Conservation (phyloP, 2,797 vertebrate genomes). For the Siniperca undulata region DNA sequence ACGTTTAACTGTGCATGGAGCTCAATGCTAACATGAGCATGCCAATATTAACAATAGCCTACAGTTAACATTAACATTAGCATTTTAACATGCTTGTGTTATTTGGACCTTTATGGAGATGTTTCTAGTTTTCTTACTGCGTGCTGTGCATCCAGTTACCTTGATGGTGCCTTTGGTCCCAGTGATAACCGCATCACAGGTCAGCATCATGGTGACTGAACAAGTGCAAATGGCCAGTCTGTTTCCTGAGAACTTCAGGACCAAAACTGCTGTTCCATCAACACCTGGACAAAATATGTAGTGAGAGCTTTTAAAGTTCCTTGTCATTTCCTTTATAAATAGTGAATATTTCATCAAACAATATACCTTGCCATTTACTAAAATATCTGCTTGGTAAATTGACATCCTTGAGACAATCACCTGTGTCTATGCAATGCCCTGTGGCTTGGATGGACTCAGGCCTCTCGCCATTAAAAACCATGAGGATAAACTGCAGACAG, state of each 20-base stretch:
- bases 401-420: slow-evolving; percentile 46
- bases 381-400: neutral
- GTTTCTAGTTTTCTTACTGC: neutral
- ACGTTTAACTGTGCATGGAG: neutral
- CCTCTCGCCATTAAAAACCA: slow-evolving; percentile 77
- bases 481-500: slow-evolving; percentile 78
- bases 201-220: slow-evolving; percentile 71
- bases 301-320: neutral
- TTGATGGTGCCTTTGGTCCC: slow-evolving; percentile 79
- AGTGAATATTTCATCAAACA: neutral
- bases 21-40: too few species aligned
- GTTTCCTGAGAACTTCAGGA: slow-evolving; percentile 81
- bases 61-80: neutral
- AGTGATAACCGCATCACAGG: slow-evolving; percentile 69
- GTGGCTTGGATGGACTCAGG: slow-evolving; percentile 75
- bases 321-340: neutral
- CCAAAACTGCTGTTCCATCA: slow-evolving; percentile 59
- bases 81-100: neutral
- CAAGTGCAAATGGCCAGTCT: slow-evolving; percentile 76
- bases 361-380: neutral
- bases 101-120: neutral
- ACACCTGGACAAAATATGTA: slow-evolving; percentile 34
- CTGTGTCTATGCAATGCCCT: slow-evolving; percentile 73
- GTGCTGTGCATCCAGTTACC: slow-evolving; percentile 51
- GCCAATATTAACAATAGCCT: neutral